Evolutionary conservation across 2,797 vertebrate genomes (phyloP).

Genomic region (Periophthalmus magnuspinnatus): DNA sequence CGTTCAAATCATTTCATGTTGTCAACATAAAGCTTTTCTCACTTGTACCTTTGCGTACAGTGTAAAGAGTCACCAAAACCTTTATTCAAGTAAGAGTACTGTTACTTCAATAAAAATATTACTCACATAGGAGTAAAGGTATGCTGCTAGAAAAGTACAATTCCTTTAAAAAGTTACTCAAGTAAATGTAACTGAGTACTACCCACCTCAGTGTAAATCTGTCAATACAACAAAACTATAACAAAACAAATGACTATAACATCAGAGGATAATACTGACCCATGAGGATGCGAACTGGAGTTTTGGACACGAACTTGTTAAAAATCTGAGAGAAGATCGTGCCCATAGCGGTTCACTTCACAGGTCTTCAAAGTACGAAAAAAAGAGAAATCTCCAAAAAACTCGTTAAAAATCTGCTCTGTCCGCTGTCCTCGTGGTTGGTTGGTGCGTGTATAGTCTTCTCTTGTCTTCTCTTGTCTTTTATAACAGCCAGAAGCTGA

Average conservation of each 20-base stretch:
- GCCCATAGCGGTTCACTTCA: not conserved
- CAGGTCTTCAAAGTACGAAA: not conserved
- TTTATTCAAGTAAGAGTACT: no score
- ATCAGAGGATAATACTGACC: not conserved
- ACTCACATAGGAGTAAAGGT: no score
- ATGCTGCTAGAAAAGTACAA: not conserved
- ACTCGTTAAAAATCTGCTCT: not conserved
- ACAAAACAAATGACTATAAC: not conserved
- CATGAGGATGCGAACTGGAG: conserved; percentile 12
- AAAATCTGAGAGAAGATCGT: conserved; percentile 8
- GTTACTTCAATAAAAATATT: no score
- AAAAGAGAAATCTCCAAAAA: not conserved
- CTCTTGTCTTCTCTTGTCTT: not conserved
- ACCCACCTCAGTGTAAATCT: not conserved
- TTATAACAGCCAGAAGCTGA: not conserved
- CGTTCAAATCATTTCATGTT: no score
- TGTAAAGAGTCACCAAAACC: no score
- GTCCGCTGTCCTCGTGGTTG: not conserved
- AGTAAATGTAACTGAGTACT: not conserved
- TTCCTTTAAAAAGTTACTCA: not conserved
- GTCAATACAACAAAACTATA: not conserved
- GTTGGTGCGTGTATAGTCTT: not conserved
- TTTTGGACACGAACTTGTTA: conserved; percentile 6
- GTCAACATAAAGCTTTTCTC: no score
- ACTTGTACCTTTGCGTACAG: no score